These are phyloP conservation scores for Phocides pigmalion DNA, from an alignment of 1,140 invertebrate genomes.

Conservation along the genomic window DNA sequence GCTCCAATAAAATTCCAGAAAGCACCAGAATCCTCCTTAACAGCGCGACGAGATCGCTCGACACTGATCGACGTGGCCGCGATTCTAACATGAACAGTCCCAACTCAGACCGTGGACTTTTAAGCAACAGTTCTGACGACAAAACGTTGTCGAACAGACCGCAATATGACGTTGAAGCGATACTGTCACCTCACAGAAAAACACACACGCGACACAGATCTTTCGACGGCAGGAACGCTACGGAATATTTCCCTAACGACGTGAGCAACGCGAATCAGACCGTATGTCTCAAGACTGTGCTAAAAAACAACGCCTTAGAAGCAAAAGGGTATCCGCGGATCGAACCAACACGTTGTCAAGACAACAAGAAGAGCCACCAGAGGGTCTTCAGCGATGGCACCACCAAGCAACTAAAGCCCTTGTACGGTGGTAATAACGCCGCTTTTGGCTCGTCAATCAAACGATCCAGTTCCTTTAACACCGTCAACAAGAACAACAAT, in stretches of 20 bases:
- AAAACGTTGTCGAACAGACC: constrained; percentile 69
- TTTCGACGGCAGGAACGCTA: constrained; percentile 51
- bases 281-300: constrained; percentile 70
- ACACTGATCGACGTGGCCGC: constrained; percentile 58
- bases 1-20: constrained; percentile 66
- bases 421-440: constrained; percentile 36
- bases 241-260: constrained; percentile 52
- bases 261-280: constrained; percentile 66
- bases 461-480: constrained; percentile 80
- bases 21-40: constrained; percentile 65
- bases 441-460: constrained; percentile 70
- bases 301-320: constrained; percentile 75
- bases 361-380: constrained; percentile 63
- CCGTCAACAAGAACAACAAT: constrained; percentile 78
- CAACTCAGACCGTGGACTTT: constrained; percentile 58
- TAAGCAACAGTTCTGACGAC: constrained; percentile 75
- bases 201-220: constrained; percentile 63
- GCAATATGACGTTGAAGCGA: constrained; percentile 57
- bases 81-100: constrained; percentile 78
- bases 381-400: constrained; percentile 65
- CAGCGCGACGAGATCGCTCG: constrained; percentile 70
- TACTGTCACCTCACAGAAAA: constrained; percentile 64
- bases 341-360: constrained; percentile 73
- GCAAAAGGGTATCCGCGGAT: constrained; percentile 59
- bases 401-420: constrained; percentile 41